phyloP scores from a whole-genome alignment of 2,113 vertebrate species.

The Oreochromis aureus region DNA sequence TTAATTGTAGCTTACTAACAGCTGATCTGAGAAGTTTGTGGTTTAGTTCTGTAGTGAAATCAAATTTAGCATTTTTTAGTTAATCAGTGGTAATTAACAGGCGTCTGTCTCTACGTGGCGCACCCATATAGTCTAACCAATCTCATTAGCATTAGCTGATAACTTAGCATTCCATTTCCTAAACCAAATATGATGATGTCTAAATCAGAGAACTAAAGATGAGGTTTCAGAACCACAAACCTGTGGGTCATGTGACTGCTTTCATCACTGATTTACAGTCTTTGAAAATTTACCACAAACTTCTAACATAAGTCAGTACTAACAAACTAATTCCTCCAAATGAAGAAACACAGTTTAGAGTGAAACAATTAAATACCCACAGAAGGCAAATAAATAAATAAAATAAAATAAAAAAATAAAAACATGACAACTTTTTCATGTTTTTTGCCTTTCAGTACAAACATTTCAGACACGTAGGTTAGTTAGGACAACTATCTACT shows the following conservation, averaged over 20 bases:
- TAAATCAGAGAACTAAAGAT: rapidly evolving
- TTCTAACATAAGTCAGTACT: neutral
- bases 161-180: neutral
- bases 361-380: neutral
- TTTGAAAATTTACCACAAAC: neutral
- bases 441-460: neutral
- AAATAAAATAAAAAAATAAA: neutral
- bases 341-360: neutral
- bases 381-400: neutral
- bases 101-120: neutral
- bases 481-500: neutral
- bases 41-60: neutral
- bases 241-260: neutral
- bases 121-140: neutral
- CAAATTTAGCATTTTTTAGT: neutral
- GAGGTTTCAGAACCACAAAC: rapidly evolving
- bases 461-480: neutral
- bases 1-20: neutral
- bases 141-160: no score
- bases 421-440: neutral
- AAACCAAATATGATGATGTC: neutral
- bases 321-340: neutral
- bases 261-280: neutral
- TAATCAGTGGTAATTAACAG: neutral
- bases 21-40: neutral